Conservation (phyloP, 1,140 invertebrate genomes). For the Brachionus sp. region DNA sequence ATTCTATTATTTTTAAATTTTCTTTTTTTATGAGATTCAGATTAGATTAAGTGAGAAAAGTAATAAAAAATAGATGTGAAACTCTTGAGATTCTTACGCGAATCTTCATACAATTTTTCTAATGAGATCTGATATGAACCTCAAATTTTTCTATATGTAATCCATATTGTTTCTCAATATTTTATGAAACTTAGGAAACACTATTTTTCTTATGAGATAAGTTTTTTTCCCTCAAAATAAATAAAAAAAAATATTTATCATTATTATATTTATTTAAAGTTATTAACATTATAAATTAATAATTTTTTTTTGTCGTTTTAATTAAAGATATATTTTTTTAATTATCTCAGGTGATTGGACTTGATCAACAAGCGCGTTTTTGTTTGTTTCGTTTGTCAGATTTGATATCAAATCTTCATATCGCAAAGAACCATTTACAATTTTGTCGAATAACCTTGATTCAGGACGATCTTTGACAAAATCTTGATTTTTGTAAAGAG, state of each 20-base stretch:
- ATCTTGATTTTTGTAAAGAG: neutral
- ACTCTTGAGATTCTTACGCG: neutral
- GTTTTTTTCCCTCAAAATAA: too few relatives aligned
- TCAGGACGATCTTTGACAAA: neutral
- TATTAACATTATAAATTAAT: neutral
- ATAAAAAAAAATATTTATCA: neutral
- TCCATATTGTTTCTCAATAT: neutral
- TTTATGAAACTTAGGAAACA: too few relatives aligned
- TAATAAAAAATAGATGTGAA: too few relatives aligned
- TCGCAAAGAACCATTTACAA: constrained; percentile 11
- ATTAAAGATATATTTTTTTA: constrained; percentile 12
- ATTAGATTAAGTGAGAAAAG: too few relatives aligned
- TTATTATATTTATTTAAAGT: neutral
- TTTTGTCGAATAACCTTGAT: constrained; percentile 4
- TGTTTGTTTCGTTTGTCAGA: neutral
- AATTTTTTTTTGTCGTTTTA: neutral
- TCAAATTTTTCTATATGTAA: neutral
- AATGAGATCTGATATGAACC: neutral
- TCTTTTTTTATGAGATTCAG: too few relatives aligned
- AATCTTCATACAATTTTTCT: constrained; percentile 18
- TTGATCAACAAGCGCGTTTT: neutral
- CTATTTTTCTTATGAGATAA: too few relatives aligned
- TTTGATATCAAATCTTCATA: constrained; percentile 29
- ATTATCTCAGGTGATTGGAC: neutral
- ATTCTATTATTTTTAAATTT: too few relatives aligned